A percentile compares a stretch with the other conserved stretches of the same genome.
Conservation (phyloP, 2,797 vertebrate species). For the Myripristis murdjan region DNA sequence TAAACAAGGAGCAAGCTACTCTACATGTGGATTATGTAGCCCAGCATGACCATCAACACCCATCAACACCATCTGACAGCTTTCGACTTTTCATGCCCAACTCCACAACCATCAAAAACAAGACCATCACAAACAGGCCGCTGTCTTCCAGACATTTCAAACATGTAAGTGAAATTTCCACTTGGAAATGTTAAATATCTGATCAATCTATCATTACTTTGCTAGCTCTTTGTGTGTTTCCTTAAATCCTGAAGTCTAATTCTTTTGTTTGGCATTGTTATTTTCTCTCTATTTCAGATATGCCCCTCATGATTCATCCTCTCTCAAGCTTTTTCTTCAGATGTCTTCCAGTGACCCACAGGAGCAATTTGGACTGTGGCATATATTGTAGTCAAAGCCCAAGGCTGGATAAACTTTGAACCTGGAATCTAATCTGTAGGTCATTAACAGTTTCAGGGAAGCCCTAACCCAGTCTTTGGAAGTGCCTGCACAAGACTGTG, state of each 20-base stretch:
- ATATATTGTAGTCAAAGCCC: constrained; percentile 45
- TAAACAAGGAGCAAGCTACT: constrained; percentile 12
- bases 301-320: constrained; percentile 12
- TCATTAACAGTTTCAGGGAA: constrained; percentile 27
- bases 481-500: constrained; percentile 76
- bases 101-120: constrained; percentile 41
- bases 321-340: constrained; percentile 37
- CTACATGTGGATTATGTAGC: constrained; percentile 9
- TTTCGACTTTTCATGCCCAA: constrained; percentile 34
- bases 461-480: constrained; percentile 70
- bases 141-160: constrained; percentile 34
- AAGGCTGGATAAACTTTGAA: constrained; percentile 42
- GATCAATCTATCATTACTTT: background rate
- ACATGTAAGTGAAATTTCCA: constrained; percentile 42
- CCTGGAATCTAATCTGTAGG: constrained; percentile 47
- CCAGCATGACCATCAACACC: constrained; percentile 25
- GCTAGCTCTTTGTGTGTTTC: background rate
- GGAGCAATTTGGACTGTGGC: constrained; percentile 37
- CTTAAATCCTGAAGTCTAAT: background rate
- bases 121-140: constrained; percentile 50
- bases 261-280: constrained; percentile 1
- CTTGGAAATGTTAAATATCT: background rate
- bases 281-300: constrained; percentile 50
- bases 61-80: constrained; percentile 25
- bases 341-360: constrained; percentile 56